Evolutionary conservation across 1,140 invertebrate species (phyloP).

Genomic region (Trigoniulus corallinus): DNA sequence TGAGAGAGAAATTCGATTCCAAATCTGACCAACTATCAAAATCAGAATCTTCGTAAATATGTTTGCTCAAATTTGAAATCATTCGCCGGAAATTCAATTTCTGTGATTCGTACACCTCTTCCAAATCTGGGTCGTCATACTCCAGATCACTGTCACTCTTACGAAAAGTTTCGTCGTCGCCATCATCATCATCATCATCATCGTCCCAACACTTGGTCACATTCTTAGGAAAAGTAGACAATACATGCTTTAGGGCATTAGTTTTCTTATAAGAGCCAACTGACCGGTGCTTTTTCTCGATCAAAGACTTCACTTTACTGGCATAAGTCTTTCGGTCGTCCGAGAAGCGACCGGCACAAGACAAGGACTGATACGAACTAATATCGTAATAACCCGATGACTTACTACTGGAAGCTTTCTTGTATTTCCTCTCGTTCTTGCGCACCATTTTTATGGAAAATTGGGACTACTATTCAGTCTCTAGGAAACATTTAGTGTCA

Average conservation of each 20-base stretch:
- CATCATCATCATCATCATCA: not conserved
- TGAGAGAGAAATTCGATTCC: not conserved
- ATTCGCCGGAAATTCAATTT: not conserved
- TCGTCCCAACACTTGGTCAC: not conserved
- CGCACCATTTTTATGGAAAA: no score
- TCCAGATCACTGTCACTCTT: not conserved
- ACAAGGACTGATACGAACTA: no score
- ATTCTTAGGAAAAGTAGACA: not conserved
- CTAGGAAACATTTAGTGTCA: no score
- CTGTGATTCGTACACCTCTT: not conserved
- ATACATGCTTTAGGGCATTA: not conserved
- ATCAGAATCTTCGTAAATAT: not conserved
- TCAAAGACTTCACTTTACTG: slow-evolving; percentile 3
- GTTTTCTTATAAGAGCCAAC: not conserved
- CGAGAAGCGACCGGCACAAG: no score
- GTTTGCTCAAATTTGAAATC: not conserved
- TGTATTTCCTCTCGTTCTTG: not conserved
- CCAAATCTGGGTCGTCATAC: not conserved
- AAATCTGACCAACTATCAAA: not conserved
- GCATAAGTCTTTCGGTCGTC: not conserved
- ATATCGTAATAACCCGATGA: no score
- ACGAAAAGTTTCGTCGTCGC: no score
- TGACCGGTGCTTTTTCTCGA: slow-evolving; percentile 2
- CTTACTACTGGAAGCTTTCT: no score
- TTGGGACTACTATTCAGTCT: no score